Percentiles rank a stretch among this genome's conserved stretches.
Evolutionary conservation across 2,888 invertebrate genomes (phyloP).

Genomic region (Gandaritis pyraliata): DNA sequence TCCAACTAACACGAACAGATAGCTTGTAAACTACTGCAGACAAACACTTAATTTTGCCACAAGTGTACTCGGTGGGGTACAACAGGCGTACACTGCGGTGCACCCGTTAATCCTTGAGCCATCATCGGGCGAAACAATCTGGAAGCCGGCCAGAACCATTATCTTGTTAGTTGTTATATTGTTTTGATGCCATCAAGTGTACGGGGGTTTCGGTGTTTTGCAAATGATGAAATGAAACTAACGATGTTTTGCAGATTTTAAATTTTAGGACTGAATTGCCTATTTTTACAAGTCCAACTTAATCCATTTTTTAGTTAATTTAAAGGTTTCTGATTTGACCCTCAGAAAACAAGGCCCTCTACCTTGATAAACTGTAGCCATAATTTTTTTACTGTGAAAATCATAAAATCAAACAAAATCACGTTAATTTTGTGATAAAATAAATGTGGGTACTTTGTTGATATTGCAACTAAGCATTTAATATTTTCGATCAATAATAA

Average conservation of each 20-base stretch:
- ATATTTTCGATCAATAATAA: too few relatives aligned
- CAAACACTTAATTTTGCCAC: constrained; percentile 29
- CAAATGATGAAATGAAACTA: constrained; percentile 1
- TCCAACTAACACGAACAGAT: background rate
- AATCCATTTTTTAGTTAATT: background rate
- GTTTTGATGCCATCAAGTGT: constrained; percentile 46
- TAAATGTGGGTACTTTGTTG: too few relatives aligned
- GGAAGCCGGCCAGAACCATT: constrained; percentile 72
- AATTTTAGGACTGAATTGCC: background rate
- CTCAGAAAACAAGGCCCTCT: too few relatives aligned
- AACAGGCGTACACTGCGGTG: constrained; percentile 45
- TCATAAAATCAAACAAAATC: too few relatives aligned
- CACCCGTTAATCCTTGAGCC: constrained; percentile 66
- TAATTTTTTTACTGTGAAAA: too few relatives aligned
- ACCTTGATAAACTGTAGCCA: too few relatives aligned
- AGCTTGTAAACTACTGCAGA: constrained; percentile 10
- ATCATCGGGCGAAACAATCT: constrained; percentile 67
- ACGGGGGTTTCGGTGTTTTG: constrained; percentile 30
- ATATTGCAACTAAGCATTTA: too few relatives aligned
- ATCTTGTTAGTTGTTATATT: constrained; percentile 46
- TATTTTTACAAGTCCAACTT: too few relatives aligned
- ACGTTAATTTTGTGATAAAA: too few relatives aligned
- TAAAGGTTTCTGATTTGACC: too few relatives aligned
- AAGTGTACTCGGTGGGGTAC: constrained; percentile 28
- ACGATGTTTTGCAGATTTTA: constrained; percentile 1